phyloP scores from a whole-genome alignment of 2,113 vertebrate species.

The Podiceps cristatus region DNA sequence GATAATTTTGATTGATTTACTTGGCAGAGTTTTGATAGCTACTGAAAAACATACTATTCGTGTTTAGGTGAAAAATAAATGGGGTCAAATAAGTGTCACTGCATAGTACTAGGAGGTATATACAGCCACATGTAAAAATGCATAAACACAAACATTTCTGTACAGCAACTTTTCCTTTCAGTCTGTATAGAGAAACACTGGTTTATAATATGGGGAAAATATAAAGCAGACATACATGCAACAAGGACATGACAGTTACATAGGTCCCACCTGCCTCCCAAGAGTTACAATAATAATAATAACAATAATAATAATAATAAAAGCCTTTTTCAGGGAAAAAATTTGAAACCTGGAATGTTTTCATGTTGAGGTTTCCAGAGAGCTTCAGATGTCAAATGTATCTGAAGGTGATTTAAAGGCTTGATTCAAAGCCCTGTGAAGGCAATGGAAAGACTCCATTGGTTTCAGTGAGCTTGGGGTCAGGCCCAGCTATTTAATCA shows the following conservation, averaged over 20 bases:
- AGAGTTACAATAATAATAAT: constrained; percentile 57
- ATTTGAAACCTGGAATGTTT: constrained; percentile 80
- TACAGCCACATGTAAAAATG: constrained; percentile 74
- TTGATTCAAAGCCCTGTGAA: constrained; percentile 62
- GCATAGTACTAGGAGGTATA: constrained; percentile 75
- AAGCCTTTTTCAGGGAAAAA: constrained; percentile 39
- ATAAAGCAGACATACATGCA: constrained; percentile 77
- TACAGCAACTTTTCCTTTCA: constrained; percentile 68
- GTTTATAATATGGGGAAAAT: constrained; percentile 76
- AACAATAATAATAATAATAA: constrained; percentile 51
- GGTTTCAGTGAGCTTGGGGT: constrained; percentile 51
- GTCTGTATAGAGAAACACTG: constrained; percentile 75
- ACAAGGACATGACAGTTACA: constrained; percentile 71
- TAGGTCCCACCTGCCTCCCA: constrained; percentile 59
- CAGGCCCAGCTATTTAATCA: constrained; percentile 65
- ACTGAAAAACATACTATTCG: constrained; percentile 77
- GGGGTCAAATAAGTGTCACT: constrained; percentile 67
- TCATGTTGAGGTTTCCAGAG: constrained; percentile 75
- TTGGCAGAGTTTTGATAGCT: constrained; percentile 75
- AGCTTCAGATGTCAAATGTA: constrained; percentile 60
- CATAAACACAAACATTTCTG: constrained; percentile 72
- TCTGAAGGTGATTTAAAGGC: constrained; percentile 66
- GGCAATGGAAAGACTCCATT: constrained; percentile 62
- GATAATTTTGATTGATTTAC: constrained; percentile 77
- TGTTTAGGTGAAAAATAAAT: constrained; percentile 78